Percentiles rank a stretch among this genome's conserved stretches.
phyloP scores from a whole-genome alignment of 2,113 vertebrate species.

The Oryzias celebensis region DNA sequence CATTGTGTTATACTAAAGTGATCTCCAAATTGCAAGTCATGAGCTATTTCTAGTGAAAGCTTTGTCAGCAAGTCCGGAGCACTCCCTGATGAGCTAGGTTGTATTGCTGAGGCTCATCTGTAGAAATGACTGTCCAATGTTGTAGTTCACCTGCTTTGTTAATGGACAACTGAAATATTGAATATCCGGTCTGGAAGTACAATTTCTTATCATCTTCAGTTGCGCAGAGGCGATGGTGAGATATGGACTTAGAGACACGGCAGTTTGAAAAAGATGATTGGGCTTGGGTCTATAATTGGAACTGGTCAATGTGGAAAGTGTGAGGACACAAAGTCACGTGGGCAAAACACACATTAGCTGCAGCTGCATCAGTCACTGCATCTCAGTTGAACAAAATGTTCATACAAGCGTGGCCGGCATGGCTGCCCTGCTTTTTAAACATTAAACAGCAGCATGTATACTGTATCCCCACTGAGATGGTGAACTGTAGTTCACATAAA shows the following conservation, averaged over 20 bases:
- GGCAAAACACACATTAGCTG: neutral
- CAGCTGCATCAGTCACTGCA: neutral
- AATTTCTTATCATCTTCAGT: slow-evolving; percentile 30
- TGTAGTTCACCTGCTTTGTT: slow-evolving; percentile 48
- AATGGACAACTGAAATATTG: slow-evolving; percentile 52
- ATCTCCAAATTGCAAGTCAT: slow-evolving; percentile 65
- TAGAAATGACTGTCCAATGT: slow-evolving; percentile 55
- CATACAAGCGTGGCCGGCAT: too few relatives aligned
- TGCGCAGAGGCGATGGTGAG: slow-evolving; percentile 17
- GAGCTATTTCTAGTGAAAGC: slow-evolving; percentile 65
- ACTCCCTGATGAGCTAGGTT: slow-evolving; percentile 65
- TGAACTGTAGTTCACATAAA: neutral
- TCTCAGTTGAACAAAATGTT: slow-evolving; percentile 3
- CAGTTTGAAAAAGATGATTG: neutral
- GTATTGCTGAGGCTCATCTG: slow-evolving; percentile 68
- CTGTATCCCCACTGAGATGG: neutral
- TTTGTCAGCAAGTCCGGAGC: slow-evolving; percentile 67
- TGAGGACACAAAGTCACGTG: neutral
- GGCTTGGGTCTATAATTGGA: neutral
- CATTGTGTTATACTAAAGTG: slow-evolving; percentile 34
- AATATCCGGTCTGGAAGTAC: slow-evolving; percentile 23
- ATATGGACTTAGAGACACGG: neutral
- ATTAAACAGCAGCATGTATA: neutral
- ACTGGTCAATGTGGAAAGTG: neutral
- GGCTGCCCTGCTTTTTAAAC: neutral